phyloP scores from a whole-genome alignment of 35 echinoderm and acorn worm genomes.

The Stichopus chloronotus region DNA sequence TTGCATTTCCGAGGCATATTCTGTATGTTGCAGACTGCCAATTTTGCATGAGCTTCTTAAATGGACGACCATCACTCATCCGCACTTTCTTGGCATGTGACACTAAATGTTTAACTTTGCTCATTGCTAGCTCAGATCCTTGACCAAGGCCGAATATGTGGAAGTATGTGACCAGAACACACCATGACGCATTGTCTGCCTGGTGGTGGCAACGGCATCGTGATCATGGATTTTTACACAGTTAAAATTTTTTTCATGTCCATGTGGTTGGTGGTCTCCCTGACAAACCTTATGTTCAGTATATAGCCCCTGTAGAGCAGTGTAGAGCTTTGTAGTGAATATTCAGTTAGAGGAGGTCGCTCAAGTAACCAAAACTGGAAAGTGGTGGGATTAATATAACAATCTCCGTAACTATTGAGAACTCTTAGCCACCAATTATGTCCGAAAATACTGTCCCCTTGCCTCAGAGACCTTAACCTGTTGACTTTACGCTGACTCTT shows the following conservation, averaged over 20 bases:
- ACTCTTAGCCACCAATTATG: slow-evolving; percentile 14
- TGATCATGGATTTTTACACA: background rate
- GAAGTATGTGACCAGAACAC: background rate
- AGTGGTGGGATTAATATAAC: slow-evolving; percentile 8
- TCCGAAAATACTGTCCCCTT: background rate
- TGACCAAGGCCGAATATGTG: background rate
- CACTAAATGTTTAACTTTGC: background rate
- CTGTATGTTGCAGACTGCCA: background rate
- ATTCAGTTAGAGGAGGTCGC: background rate
- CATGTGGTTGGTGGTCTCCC: background rate
- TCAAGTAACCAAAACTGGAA: slow-evolving; percentile 8
- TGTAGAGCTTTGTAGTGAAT: background rate
- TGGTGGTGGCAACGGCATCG: background rate
- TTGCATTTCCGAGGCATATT: background rate
- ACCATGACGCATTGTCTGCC: background rate
- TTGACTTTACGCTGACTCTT: background rate
- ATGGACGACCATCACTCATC: background rate
- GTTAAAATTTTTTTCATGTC: slow-evolving; percentile 11
- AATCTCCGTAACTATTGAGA: slow-evolving; percentile 19
- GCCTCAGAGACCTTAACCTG: background rate
- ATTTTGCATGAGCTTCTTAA: background rate
- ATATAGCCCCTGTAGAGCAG: background rate
- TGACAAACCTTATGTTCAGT: background rate
- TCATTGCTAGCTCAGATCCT: background rate
- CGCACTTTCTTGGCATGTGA: background rate